phyloP scores from a whole-genome alignment of 2,888 invertebrate species.

The Melanargia galathea region DNA sequence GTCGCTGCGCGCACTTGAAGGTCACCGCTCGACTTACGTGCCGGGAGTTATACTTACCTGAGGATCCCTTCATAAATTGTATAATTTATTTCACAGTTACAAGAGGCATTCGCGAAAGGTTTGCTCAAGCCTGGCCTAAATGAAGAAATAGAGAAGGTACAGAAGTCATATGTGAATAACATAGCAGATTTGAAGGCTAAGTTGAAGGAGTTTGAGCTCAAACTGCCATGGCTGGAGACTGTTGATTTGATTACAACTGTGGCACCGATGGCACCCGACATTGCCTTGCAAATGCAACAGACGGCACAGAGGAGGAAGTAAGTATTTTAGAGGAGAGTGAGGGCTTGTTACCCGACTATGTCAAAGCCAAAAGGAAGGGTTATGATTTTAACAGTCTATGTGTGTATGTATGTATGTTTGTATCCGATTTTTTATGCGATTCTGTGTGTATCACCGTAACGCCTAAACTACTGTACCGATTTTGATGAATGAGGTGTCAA shows the following conservation, averaged over 20 bases:
- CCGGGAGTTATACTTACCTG: too few species aligned
- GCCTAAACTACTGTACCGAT: too few species aligned
- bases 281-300: slow-evolving; percentile 88
- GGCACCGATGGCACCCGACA: slow-evolving; percentile 92
- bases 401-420: too few species aligned
- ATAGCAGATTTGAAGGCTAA: slow-evolving; percentile 87
- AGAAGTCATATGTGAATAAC: slow-evolving; percentile 86
- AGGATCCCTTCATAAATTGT: too few species aligned
- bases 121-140: slow-evolving; percentile 93
- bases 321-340: slow-evolving; percentile 43
- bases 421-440: too few species aligned
- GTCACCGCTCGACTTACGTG: too few species aligned
- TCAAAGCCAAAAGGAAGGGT: too few species aligned
- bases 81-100: slow-evolving; percentile 83
- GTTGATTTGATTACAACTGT: slow-evolving; percentile 89
- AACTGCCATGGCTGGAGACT: slow-evolving; percentile 92
- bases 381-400: too few species aligned
- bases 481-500: too few species aligned
- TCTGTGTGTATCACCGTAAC: too few species aligned
- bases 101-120: slow-evolving; percentile 94
- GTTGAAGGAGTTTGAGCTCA: slow-evolving; percentile 85
- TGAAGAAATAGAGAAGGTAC: slow-evolving; percentile 82
- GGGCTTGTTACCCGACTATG: too few species aligned
- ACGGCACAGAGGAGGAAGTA: slow-evolving; percentile 87
- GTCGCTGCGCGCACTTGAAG: too few species aligned